Evolutionary conservation across 2,113 vertebrate species (phyloP), one percentile per base, ranked within the genome.

Genomic region (Mobula birostris): DNA sequence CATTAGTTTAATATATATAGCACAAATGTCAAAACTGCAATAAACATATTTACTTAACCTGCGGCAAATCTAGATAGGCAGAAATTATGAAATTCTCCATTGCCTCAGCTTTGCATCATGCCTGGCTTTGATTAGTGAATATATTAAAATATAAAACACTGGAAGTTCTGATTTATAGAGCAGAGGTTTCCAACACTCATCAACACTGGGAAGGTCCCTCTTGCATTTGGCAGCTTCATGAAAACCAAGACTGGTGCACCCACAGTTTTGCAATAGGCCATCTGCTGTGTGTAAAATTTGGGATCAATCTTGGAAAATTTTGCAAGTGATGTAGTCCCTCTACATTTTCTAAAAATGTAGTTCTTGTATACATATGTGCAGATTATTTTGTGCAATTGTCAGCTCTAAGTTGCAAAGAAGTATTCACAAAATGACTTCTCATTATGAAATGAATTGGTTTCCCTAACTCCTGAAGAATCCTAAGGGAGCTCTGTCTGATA

Each of bases 1-100:
- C 58, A 58, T 85, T 85, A 85, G 66, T 91, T 68, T 32, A 63
- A 91, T 66, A 0, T 68, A 91, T 5, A 68, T 70, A 68, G n/a
- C 32, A 36, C 63, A 91, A 19, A 36, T 91, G 24, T 32, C 82
- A 85, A 91, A 68, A 91, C 63, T 68, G 66, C 12, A 91, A n/a
- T 68, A 68, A 91, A n/a, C n/a, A 91, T 91, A 36, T 68, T 68
- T 21, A 70, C n/a, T 15, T 91, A 91, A 91, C 4, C 87, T 68
- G 61, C 6, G 29, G n/a, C 58, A 66, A 90, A 66, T 91, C 15
- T 70, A 91, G 63, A 68, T 32, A 68, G 58, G 17, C n/a, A 91
- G 29, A 68, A 91, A 61, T 32, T 90, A n/a, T 66, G 58, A 90
- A 66, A 15, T 90, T 32, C 80, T 82, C 29, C 48, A 5, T 61